Evolutionary conservation across 2,888 invertebrate species (phyloP).

Genomic region (Schizaphis graminum): DNA sequence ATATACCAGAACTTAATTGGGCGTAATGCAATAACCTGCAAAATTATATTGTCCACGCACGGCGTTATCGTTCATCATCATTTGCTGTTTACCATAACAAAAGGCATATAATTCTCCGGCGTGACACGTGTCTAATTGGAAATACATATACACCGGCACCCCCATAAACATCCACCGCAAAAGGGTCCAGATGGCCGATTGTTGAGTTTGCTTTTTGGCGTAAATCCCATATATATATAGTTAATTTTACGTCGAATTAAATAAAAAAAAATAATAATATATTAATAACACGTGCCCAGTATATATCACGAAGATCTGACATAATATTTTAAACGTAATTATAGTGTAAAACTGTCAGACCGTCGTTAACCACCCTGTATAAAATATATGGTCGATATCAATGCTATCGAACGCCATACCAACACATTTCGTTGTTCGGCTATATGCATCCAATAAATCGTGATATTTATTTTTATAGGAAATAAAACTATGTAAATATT

Average conservation of each 20-base stretch:
- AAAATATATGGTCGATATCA: background rate
- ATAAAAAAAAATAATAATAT: background rate
- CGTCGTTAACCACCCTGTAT: background rate
- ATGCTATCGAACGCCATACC: background rate
- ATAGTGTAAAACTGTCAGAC: background rate
- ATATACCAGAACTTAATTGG: conserved; percentile 54
- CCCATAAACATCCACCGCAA: conserved; percentile 32
- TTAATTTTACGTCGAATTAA: background rate
- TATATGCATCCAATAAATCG: background rate
- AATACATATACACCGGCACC: conserved; percentile 17
- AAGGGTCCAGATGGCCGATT: conserved; percentile 55
- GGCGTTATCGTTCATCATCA: conserved; percentile 56
- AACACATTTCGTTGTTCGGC: background rate
- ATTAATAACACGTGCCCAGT: background rate
- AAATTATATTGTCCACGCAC: conserved; percentile 48
- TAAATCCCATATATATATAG: background rate
- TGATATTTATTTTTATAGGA: background rate
- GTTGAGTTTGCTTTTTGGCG: background rate
- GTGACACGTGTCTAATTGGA: conserved; percentile 61
- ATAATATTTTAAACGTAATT: background rate
- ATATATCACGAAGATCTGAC: background rate
- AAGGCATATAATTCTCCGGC: conserved; percentile 38
- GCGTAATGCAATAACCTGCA: conserved; percentile 61
- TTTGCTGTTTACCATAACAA: conserved; percentile 65
- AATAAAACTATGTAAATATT: background rate